phyloP scores from a whole-genome alignment of 1,140 invertebrate species.

The Harlomillsia oculata region DNA sequence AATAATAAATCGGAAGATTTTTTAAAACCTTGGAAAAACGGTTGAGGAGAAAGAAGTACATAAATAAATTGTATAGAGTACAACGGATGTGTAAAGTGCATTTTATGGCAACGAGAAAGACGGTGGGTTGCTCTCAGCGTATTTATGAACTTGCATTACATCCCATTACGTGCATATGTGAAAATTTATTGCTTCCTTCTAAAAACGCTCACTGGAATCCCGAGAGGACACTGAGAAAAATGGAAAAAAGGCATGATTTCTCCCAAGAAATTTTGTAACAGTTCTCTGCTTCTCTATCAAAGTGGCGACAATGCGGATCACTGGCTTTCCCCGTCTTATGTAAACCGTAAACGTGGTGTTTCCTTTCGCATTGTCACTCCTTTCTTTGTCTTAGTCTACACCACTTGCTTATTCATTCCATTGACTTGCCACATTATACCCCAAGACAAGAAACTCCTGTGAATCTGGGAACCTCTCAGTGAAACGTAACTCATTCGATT shows the following conservation, averaged over 20 bases:
- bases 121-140: neutral
- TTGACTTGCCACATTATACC: neutral
- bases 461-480: too few relatives aligned
- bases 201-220: conserved; percentile 1
- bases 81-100: too few relatives aligned
- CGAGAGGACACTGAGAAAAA: neutral
- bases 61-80: too few relatives aligned
- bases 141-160: conserved; percentile 21
- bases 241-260: too few relatives aligned
- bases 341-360: neutral
- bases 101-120: neutral
- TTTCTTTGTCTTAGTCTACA: neutral
- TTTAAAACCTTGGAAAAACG: too few relatives aligned
- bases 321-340: too few relatives aligned
- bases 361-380: neutral
- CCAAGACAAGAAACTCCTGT: neutral
- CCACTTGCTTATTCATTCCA: neutral
- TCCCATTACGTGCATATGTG: conserved; percentile 17
- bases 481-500: too few relatives aligned
- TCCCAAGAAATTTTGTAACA: too few relatives aligned
- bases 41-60: too few relatives aligned
- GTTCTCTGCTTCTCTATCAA: too few relatives aligned
- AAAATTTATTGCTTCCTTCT: conserved; percentile 9
- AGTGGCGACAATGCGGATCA: too few relatives aligned
- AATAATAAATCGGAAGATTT: too few relatives aligned